A percentile compares a stretch with the other conserved stretches of the same genome.
Conservation (phyloP, 1,140 invertebrate genomes). For the Octopus sinensis region DNA sequence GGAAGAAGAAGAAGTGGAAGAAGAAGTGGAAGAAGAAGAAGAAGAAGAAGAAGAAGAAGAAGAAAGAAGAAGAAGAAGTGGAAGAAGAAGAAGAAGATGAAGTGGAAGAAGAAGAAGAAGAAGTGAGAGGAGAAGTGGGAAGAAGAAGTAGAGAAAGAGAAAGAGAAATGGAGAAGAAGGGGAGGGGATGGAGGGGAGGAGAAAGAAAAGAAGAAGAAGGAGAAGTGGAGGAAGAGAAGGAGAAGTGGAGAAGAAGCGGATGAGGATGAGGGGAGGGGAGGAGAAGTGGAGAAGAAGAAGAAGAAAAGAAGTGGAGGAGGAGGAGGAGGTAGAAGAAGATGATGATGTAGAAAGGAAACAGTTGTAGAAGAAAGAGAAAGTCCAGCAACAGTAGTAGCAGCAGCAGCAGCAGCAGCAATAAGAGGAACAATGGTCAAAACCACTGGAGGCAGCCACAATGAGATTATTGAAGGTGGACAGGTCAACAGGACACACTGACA, state of each 20-base stretch:
- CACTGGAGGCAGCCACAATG: neutral
- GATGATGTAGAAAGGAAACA: slow-evolving; percentile 3
- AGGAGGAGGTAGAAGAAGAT: neutral
- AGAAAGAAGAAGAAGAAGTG: neutral
- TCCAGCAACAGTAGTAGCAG: neutral
- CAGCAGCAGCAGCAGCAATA: neutral
- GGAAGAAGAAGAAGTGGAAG: slow-evolving; percentile 18
- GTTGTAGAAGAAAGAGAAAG: neutral
- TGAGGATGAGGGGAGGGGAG: neutral
- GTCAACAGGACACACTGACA: no score
- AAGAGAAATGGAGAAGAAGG: no score
- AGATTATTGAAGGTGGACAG: neutral
- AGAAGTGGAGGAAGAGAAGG: no score
- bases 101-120: neutral
- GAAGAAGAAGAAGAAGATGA: neutral
- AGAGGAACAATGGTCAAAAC: neutral
- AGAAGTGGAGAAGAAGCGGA: neutral
- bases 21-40: neutral
- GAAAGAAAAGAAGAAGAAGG: no score
- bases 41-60: neutral
- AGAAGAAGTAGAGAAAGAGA: no score
- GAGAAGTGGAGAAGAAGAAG: neutral
- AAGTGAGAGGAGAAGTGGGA: no score
- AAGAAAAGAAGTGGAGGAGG: neutral
- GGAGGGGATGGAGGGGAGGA: no score